Evolutionary conservation across 1,140 invertebrate genomes (phyloP).

Genomic region (Myzus persicae): DNA sequence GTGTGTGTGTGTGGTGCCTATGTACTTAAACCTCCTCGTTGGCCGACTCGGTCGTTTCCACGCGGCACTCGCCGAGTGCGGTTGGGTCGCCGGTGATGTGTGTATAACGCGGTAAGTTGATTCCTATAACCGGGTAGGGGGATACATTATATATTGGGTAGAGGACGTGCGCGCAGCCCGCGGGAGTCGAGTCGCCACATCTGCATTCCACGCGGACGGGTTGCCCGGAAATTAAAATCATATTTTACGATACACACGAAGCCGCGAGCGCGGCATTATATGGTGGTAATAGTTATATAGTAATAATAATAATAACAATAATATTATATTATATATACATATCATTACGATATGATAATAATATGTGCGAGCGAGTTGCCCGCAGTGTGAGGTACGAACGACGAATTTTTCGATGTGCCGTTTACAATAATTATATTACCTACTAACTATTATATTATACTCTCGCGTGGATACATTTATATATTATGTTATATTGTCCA

Average conservation of each 20-base stretch:
- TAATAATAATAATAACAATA: background rate
- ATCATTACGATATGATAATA: background rate
- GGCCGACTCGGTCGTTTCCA: background rate
- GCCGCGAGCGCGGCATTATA: background rate
- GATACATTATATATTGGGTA: background rate
- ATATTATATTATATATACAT: no score
- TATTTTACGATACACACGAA: constrained; percentile 8
- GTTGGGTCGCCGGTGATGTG: background rate
- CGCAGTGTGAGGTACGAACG: background rate
- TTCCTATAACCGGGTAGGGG: constrained; percentile 34
- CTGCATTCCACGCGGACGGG: constrained; percentile 38
- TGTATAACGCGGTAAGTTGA: background rate
- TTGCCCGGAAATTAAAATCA: constrained; percentile 39
- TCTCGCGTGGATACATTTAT: background rate
- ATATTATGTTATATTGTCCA: background rate
- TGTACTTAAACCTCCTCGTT: background rate
- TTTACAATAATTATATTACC: background rate
- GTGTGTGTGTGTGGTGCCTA: background rate
- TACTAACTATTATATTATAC: no score
- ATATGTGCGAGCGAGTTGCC: background rate
- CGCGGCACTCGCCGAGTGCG: background rate
- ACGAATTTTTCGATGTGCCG: background rate
- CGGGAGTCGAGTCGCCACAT: background rate
- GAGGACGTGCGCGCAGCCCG: background rate
- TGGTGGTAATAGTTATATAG: background rate